Percentiles rank a stretch among this genome's conserved stretches.
These are phyloP conservation scores for Rosalia funebris DNA, from an alignment of 2,888 invertebrate species.

Conservation along the genomic window DNA sequence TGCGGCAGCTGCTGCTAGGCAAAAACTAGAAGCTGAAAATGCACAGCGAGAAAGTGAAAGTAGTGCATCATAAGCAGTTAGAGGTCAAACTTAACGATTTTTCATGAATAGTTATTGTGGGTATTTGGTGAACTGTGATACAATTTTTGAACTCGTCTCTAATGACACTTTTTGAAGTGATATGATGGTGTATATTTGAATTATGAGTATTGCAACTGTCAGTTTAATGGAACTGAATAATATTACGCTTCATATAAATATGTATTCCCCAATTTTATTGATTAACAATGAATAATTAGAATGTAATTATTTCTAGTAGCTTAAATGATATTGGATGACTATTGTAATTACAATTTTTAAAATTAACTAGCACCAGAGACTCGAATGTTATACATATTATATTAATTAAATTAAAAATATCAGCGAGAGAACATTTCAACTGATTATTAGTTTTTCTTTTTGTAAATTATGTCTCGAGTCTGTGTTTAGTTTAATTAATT, in stretches of 20 bases:
- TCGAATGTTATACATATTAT: slow-evolving; percentile 38
- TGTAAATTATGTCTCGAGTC: slow-evolving; percentile 28
- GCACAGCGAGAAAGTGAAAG: slow-evolving; percentile 58
- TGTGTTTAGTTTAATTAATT: slow-evolving; percentile 31
- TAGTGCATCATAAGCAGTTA: slow-evolving; percentile 48
- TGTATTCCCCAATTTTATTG: slow-evolving; percentile 49
- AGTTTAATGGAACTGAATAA: slow-evolving; percentile 40
- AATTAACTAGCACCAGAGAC: slow-evolving; percentile 33
- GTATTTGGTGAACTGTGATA: slow-evolving; percentile 62
- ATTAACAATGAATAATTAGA: slow-evolving; percentile 54
- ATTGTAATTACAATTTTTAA: slow-evolving; percentile 40
- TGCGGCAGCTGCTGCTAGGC: slow-evolving; percentile 67
- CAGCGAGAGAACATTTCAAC: slow-evolving; percentile 19
- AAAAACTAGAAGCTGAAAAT: slow-evolving; percentile 63
- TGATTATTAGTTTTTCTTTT: slow-evolving; percentile 13
- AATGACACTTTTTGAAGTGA: slow-evolving; percentile 32
- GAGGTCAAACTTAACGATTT: slow-evolving; percentile 7
- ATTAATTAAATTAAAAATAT: slow-evolving; percentile 9
- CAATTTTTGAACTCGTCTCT: slow-evolving; percentile 39
- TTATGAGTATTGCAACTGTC: slow-evolving; percentile 28
- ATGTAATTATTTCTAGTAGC: slow-evolving; percentile 54
- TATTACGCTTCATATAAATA: slow-evolving; percentile 57
- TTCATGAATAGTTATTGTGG: slow-evolving; percentile 43
- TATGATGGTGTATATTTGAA: slow-evolving; percentile 37
- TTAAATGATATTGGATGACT: slow-evolving; percentile 42